These are phyloP conservation scores for Drosophila albomicans DNA, from an alignment of 1,140 invertebrate species.

Conservation along the genomic window DNA sequence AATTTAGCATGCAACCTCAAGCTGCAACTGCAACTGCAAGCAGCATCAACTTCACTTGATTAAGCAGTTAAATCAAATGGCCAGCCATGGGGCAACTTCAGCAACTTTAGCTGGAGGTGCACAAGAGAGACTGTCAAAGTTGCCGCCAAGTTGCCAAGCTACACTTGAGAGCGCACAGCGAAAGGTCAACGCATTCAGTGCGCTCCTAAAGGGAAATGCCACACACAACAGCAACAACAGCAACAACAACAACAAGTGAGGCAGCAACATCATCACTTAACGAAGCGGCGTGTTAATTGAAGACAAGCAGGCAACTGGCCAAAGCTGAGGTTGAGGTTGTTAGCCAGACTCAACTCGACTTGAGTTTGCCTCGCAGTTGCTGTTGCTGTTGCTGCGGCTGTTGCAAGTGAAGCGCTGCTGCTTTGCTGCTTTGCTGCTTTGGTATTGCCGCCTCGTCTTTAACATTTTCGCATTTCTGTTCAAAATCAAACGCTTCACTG, in stretches of 20 bases:
- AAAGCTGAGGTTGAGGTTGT: slow-evolving; percentile 40
- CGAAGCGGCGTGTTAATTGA: slow-evolving; percentile 81
- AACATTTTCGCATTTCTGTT: slow-evolving; percentile 54
- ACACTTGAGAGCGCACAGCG: slow-evolving; percentile 77
- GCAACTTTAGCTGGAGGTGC: slow-evolving; percentile 55
- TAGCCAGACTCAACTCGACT: slow-evolving; percentile 27
- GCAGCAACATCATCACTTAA: slow-evolving; percentile 42
- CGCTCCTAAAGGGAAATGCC: slow-evolving; percentile 76
- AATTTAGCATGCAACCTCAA: slow-evolving; percentile 70
- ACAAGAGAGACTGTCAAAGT: slow-evolving; percentile 68
- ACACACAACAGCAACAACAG: slow-evolving; percentile 57
- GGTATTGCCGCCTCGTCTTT: slow-evolving; percentile 24
- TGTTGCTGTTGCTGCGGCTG: slow-evolving; percentile 3
- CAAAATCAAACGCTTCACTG: slow-evolving; percentile 79
- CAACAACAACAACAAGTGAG: slow-evolving; percentile 33
- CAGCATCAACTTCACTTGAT: slow-evolving; percentile 66
- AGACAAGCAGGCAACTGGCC: slow-evolving; percentile 67
- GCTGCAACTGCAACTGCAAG: neutral
- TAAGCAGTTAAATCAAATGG: slow-evolving; percentile 78
- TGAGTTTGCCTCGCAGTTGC: neutral
- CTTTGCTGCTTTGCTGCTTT: slow-evolving; percentile 1
- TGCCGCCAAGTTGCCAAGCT: slow-evolving; percentile 57
- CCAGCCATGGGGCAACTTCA: slow-evolving; percentile 5
- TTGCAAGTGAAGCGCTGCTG: slow-evolving; percentile 33
- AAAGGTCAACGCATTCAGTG: slow-evolving; percentile 79